A percentile compares a stretch with the other conserved stretches of the same genome.
These are phyloP conservation scores for Taenaris catops DNA, from an alignment of 2,888 invertebrate genomes.

Conservation along the genomic window DNA sequence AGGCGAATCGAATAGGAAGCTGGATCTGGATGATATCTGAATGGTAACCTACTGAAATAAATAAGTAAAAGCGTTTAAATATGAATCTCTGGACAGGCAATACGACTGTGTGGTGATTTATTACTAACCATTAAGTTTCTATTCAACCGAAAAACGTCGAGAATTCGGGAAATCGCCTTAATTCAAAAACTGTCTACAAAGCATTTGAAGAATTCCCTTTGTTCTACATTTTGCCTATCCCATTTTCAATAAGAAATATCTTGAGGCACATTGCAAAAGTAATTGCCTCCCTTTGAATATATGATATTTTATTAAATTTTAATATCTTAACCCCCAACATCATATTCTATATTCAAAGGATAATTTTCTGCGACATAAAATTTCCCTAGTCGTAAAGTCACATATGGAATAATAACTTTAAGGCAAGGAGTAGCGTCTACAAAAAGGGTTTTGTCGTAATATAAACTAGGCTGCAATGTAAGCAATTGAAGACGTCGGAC, in stretches of 20 bases:
- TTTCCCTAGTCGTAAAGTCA: neutral
- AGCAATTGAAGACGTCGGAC: too few relatives aligned
- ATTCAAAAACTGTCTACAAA: conserved; percentile 23
- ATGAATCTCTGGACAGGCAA: too few relatives aligned
- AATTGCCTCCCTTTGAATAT: conserved; percentile 5
- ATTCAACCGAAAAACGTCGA: conserved; percentile 15
- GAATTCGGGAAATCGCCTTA: conserved; percentile 21
- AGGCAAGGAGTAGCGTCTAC: neutral
- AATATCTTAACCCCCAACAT: conserved; percentile 1
- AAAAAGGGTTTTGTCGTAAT: too few relatives aligned
- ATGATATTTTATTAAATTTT: too few relatives aligned
- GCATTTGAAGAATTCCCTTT: conserved; percentile 24
- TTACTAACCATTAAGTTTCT: too few relatives aligned
- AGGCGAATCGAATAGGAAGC: too few relatives aligned
- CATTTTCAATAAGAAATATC: conserved; percentile 10
- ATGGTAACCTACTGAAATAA: too few relatives aligned
- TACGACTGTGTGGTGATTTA: too few relatives aligned
- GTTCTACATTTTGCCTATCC: conserved; percentile 18
- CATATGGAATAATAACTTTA: conserved; percentile 1
- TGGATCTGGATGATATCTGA: too few relatives aligned
- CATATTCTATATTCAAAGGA: conserved; percentile 4
- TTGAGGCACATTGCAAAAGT: conserved; percentile 6
- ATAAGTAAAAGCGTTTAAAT: too few relatives aligned
- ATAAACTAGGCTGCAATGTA: too few relatives aligned
- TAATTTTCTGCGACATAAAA: conserved; percentile 3